Base-by-base conservation (phyloP, 64 coral and sea anemone species). In the Montipora foliosa region DNA sequence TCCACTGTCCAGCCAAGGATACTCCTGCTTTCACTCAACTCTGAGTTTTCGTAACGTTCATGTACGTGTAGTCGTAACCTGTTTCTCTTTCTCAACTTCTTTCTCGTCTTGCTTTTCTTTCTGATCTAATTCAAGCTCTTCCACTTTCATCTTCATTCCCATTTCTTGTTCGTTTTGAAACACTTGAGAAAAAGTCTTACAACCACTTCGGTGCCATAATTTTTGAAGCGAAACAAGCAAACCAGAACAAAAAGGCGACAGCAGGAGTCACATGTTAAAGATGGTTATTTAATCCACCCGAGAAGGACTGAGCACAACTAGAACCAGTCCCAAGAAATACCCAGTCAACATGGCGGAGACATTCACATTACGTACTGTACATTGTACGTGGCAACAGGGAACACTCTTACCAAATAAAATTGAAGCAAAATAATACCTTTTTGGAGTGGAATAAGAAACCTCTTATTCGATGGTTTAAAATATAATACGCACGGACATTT, bases 261-360 rank as follows among this genome's bases (percentile, higher is more conserved):
- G 87, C 19, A 5, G 73, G 69, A 88, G 85, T 53, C 85, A 88
- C 45, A 76, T n/a, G 85, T 88, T 75, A 86, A 76, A 88, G 72
- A 52, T n/a, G 69, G 75, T 88, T 72, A 49, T 74, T 75, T 78
- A 51, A 60, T 89, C 72, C 50, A 14, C 76, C 71, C n/a, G 72
- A 77, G 87, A 89, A 89, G 87, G 87, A 89, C 72, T 89, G 49
- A 89, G 87, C 73, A 89, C 49, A 76, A 60, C 69, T 87, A 87
- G 66, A 72, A 87, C 84, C 84, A 87, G 46, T 87, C 69, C 83
- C 83, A 88, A 73, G 67, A 88, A 88, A 88, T 88, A 88, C 86
- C 64, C 46, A 49, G 86, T 71, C 69, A 88, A 88, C 47, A 88
- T 49, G 49, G 86, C 69, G 67, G 70, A 75, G 14, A 47, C 44